Conservation (phyloP, 1,140 invertebrate species). For the Bombus vancouverensis region DNA sequence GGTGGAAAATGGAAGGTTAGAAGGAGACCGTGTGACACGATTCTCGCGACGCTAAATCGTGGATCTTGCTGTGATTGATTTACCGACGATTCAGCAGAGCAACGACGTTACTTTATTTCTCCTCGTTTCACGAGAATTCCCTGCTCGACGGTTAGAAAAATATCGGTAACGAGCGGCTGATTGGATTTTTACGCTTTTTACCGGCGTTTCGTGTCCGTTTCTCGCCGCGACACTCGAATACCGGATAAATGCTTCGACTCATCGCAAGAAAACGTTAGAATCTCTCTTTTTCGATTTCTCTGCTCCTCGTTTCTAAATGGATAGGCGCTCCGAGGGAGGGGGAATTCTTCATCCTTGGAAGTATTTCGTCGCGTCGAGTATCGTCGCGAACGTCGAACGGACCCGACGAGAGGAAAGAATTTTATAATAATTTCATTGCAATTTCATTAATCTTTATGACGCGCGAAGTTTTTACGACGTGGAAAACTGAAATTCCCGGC, state of each 20-base stretch:
- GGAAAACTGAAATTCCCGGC: background rate
- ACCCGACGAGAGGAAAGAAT: background rate
- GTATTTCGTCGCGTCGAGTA: no score
- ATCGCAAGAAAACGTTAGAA: conserved; percentile 31
- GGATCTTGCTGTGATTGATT: conserved; percentile 15
- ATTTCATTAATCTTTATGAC: background rate
- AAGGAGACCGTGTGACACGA: background rate
- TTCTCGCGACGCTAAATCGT: background rate
- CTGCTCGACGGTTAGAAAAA: background rate
- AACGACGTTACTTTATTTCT: background rate
- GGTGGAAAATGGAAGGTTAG: background rate
- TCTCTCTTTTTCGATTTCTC: conserved; percentile 31
- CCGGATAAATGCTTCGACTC: conserved; percentile 26
- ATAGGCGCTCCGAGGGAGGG: background rate
- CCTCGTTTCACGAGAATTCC: background rate
- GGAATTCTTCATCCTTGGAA: no score
- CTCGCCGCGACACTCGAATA: conserved; percentile 17
- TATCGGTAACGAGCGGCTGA: conserved; percentile 26
- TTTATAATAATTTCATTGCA: background rate
- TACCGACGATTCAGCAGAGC: conserved; percentile 2
- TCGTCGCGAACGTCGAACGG: background rate
- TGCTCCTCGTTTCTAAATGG: conserved; percentile 2
- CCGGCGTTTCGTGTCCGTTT: conserved; percentile 4
- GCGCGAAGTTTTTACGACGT: background rate
- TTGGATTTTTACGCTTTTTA: conserved; percentile 37